phyloP scores from a whole-genome alignment of 2,888 invertebrate species.

The Drosophila diplacantha region DNA sequence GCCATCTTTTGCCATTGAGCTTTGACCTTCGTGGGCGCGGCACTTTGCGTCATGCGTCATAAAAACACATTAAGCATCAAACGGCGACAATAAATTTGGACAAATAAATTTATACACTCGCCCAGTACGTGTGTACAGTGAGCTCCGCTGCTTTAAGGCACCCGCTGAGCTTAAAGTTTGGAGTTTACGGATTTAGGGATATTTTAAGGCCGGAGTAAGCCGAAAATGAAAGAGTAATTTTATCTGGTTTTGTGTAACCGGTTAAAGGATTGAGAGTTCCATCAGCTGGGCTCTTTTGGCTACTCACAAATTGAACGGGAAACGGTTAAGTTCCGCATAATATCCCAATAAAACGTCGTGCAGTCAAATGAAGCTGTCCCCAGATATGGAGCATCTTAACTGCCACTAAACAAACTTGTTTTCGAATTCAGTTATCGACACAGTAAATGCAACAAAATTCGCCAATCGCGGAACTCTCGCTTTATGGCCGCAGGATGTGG shows the following conservation, averaged over 20 bases:
- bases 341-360: not conserved
- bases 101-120: slow-evolving; percentile 50
- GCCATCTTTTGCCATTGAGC: slow-evolving; percentile 56
- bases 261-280: too few species aligned
- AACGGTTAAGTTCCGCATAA: not conserved
- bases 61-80: slow-evolving; percentile 66
- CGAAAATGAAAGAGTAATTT: too few species aligned
- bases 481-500: slow-evolving; percentile 8
- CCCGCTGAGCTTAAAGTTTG: slow-evolving; percentile 2
- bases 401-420: not conserved
- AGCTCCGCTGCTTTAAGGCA: slow-evolving; percentile 5
- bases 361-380: not conserved
- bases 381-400: too few species aligned
- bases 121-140: slow-evolving; percentile 19
- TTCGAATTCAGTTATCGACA: slow-evolving; percentile 12
- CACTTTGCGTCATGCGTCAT: slow-evolving; percentile 60
- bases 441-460: slow-evolving; percentile 28
- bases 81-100: slow-evolving; percentile 65
- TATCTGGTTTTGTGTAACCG: too few species aligned
- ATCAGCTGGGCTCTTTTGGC: not conserved
- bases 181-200: not conserved
- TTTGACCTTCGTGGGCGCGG: slow-evolving; percentile 56
- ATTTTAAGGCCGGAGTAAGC: not conserved
- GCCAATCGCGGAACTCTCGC: slow-evolving; percentile 7
- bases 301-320: not conserved